Evolutionary conservation across 2,113 vertebrate genomes (phyloP), one percentile per base, ranked within the genome.

Genomic region (Nothobranchius furzeri): DNA sequence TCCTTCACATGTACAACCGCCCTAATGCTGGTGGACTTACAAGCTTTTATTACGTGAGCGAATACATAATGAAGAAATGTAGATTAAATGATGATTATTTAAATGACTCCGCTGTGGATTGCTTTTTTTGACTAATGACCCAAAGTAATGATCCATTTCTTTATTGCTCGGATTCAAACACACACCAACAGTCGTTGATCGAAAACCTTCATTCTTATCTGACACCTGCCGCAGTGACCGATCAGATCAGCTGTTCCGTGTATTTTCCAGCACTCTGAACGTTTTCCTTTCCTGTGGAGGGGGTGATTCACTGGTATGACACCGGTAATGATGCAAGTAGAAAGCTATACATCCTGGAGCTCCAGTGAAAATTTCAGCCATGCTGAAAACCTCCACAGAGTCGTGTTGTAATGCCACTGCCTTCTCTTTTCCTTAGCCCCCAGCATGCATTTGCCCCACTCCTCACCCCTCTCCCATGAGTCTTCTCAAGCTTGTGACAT

Each of bases 401-500:
- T 66, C 45, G 36, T 74, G 79, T 68, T 76, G 53, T 67, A 76
- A 83, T 85, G 78, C 68, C 77, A 66, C 40, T 49, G 13, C 70
- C 72, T 62, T 66, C 58, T 57, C 63, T 68, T 63, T 62, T 37
- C 54, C 30, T 70, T 58, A 17, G 15, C 69, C 74, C 60, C 54
- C 17, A n/a, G 20, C 20, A 11, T 65, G 43, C 77, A 68, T 72
- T 80, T 79, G 37, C 8, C 6, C 25, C 67, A 52, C 55, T 63
- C 60, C 49, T 74, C 10, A 20, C 60, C 63, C 64, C 63, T 47
- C 59, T 78, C 64, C 72, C 72, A 46, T 1, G 43, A 67, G 81
- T 63, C 70, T 73, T 70, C 74, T 87, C 82, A 73, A 72, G 78
- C 70, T 62, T 71, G 78, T 89, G 88, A 90, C 85, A 91, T 91